Evolutionary conservation across 1,140 invertebrate species (phyloP), one percentile per base, ranked within the genome.

Genomic region (Drosophila sp.): DNA sequence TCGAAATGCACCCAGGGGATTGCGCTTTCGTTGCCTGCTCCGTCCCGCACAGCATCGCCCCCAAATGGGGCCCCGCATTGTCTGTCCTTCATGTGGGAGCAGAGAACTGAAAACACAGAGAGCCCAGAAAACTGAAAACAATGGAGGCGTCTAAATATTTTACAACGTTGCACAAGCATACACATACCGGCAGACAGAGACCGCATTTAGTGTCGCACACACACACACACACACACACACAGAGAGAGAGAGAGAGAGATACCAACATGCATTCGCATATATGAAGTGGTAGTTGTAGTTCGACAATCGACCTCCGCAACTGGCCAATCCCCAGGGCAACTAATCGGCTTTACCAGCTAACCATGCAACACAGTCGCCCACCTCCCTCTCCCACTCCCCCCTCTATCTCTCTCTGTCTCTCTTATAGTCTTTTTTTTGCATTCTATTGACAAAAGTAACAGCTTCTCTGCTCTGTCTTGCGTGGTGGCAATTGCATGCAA

Each of bases 91-190:
- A 32, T 14, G 62, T 34, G 36, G 34, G 25, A 43, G 36, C 56
- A 59, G 32, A 41, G 36, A 41, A 54, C 62, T 7, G 21, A 63
- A 29, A 70, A 46, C 58, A 70, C 13, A 50, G 41, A 57, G 18
- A 29, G 13, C 18, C 25, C 8, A 46, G 43, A 36, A 65, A 34
- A 64, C 9, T 16, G 25, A 81, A 80, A 72, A 80, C 78, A 80
- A 80, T 73, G 67, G 14, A 46, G 62, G 18, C 67, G 46, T 76
- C 57, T 76, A 72, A 76, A 80, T 81, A 65, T 72, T 80, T 46
- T 64, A 72, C 72, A 67, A 54, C 38, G 66, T 69, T 36, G 65
- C 46, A 53, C 48, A 53, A 36, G 66, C 46, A 32, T 29, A 53
- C 36, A 62, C 18, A 43, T n/a, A n/a, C n/a, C n/a, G 11, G 50